Percentiles rank a stretch among this genome's conserved stretches.
phyloP scores from a whole-genome alignment of 2,113 vertebrate genomes.

The Thalassoma bifasciatum region DNA sequence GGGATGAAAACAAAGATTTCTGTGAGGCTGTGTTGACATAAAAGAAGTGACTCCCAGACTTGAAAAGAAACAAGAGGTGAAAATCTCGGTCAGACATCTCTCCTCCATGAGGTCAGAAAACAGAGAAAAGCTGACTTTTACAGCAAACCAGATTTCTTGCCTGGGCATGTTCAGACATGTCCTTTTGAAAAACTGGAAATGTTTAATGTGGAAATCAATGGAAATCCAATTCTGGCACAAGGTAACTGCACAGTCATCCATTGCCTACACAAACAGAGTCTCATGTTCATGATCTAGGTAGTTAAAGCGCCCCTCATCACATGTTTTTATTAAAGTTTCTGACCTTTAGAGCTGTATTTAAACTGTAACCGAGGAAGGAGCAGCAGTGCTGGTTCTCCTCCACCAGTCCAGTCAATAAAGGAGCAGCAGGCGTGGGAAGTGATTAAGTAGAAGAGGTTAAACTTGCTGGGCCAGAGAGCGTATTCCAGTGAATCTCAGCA shows the following conservation, averaged over 20 bases:
- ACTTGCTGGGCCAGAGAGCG: slow-evolving; percentile 73
- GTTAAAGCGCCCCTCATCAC: background rate
- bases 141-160: background rate
- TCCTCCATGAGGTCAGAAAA: slow-evolving; percentile 19
- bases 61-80: slow-evolving; percentile 16
- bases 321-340: slow-evolving; percentile 4
- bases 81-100: background rate
- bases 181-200: slow-evolving; percentile 28
- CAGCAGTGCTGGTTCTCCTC: slow-evolving; percentile 9
- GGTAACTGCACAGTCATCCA: background rate
- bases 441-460: slow-evolving; percentile 73
- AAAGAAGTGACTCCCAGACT: background rate
- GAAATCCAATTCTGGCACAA: slow-evolving; percentile 12
- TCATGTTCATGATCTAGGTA: background rate
- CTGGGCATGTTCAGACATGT: slow-evolving; percentile 57
- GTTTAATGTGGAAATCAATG: slow-evolving; percentile 7
- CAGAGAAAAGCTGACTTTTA: background rate
- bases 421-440: slow-evolving; percentile 65
- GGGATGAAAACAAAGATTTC: background rate
- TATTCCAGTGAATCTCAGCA: slow-evolving; percentile 76
- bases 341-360: background rate
- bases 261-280: slow-evolving; percentile 5
- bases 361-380: background rate
- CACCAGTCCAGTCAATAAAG: slow-evolving; percentile 36
- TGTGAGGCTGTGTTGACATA: background rate